These are phyloP conservation scores for Epistrophe grossulariae DNA, from an alignment of 2,888 invertebrate genomes.

Conservation along the genomic window DNA sequence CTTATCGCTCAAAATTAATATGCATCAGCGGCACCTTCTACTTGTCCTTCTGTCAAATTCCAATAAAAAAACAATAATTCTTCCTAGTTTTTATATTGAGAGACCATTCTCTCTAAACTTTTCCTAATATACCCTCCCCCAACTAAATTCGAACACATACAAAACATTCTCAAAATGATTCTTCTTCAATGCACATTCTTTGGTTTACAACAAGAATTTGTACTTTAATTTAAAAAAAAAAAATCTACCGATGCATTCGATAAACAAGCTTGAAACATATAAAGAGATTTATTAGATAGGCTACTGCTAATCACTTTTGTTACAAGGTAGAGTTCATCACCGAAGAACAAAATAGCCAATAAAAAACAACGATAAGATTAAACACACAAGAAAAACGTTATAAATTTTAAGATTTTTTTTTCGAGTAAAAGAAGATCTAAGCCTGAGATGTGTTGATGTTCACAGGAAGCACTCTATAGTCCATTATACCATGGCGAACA, in stretches of 20 bases:
- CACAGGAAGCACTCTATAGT: constrained; percentile 69
- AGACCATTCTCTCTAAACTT: constrained; percentile 25
- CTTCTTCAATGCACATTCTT: constrained; percentile 40
- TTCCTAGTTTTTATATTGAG: constrained; percentile 47
- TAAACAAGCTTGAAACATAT: constrained; percentile 56
- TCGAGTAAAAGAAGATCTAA: constrained; percentile 48
- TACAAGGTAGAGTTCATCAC: constrained; percentile 75
- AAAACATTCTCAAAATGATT: constrained; percentile 15
- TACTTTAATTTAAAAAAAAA: constrained; percentile 43
- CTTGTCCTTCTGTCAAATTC: constrained; percentile 83
- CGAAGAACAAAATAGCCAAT: constrained; percentile 61
- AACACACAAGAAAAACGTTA: constrained; percentile 63
- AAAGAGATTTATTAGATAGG: constrained; percentile 70
- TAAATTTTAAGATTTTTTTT: constrained; percentile 59
- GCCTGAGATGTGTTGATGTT: constrained; percentile 53
- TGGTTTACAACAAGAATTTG: constrained; percentile 43
- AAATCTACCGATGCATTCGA: constrained; percentile 21
- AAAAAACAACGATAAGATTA: constrained; percentile 40
- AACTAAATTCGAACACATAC: not conserved
- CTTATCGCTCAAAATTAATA: constrained; percentile 42
- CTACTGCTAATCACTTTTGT: constrained; percentile 66
- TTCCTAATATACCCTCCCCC: not conserved
- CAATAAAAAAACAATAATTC: constrained; percentile 80
- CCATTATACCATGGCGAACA: constrained; percentile 57
- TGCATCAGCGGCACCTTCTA: constrained; percentile 53